Evolutionary conservation across 2,113 vertebrate genomes (phyloP).

Genomic region (Clarias batrachus): DNA sequence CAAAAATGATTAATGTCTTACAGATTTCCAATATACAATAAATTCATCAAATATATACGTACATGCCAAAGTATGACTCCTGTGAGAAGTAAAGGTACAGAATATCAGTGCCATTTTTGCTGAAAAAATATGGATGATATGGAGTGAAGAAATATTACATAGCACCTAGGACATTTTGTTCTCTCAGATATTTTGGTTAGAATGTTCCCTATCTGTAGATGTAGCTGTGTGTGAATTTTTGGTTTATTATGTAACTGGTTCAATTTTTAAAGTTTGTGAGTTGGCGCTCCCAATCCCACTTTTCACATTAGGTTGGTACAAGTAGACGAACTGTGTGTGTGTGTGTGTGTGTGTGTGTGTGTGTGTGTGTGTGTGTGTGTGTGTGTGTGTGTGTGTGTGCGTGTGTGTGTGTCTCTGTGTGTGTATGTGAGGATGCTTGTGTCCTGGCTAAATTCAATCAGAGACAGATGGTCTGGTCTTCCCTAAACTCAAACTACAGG

Average conservation of each 20-base stretch:
- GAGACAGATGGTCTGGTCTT: slow-evolving; percentile 53
- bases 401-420: slow-evolving; percentile 1
- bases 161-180: not conserved
- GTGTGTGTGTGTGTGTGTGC: not conserved
- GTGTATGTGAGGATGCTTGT: not conserved
- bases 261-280: slow-evolving; percentile 7
- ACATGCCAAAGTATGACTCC: not conserved
- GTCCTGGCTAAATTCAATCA: slow-evolving; percentile 29
- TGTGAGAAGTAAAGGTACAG: not conserved
- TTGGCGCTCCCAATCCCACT: not conserved
- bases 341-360: slow-evolving; percentile 5
- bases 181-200: not conserved
- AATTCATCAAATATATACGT: no score
- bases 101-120: not conserved
- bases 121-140: not conserved
- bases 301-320: not conserved
- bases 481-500: slow-evolving; percentile 44
- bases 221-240: not conserved
- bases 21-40: no score
- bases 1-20: no score
- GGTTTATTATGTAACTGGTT: slow-evolving; percentile 36
- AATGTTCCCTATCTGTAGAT: not conserved
- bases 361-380: not conserved
- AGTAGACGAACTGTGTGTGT: not conserved
- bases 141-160: not conserved